Base-by-base conservation (phyloP, 2,113 vertebrate species). In the Tamias sibiricus region DNA sequence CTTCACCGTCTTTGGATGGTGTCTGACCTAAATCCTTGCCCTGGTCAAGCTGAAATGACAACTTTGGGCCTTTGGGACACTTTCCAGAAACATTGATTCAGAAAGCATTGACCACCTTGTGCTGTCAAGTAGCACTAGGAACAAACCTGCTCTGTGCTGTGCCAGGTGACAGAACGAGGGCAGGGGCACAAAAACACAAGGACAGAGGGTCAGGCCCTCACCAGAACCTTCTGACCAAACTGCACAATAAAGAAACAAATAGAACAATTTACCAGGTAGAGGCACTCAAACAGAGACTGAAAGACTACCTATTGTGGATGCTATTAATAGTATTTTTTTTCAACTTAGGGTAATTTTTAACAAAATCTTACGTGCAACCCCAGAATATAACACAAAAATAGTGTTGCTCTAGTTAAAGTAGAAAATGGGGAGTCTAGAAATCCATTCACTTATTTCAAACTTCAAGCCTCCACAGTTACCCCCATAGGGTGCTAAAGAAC, bases 311-410 rank as follows among this genome's bases (percentile, higher is more conserved):
- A 40, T 42, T 9, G 6, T 8, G 42, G 42, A 80, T 44, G 49
- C n/a, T 71, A 93, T 28, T 75, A 88, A 37, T 3, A 83, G 20
- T 62, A n/a, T 35, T 69, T 68, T 66, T 66, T 68, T 35, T 19
- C 40, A 19, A 11, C 35, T 47, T 35, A 59, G 30, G 13, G 14
- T 52, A 44, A n/a, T 82, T 87, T 84, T 93, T 80, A 2, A 37
- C 54, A 74, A 90, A 96, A 59, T 59, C 32, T 93, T 69, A 81
- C 5, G 24, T 62, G 37, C 93, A 93, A 80, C 69, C 19, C 17
- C 72, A 62, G 76, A 94, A 88, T 35, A 49, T 12, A 92, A 76
- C 8, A 59, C 16, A 94, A 64, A 96, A 85, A 35, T 7, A 85
- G 26, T 14, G 14, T 9, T 90, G 30, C n/a, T 80, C 14, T 94